phyloP scores from a whole-genome alignment of 2,113 vertebrate species.

The Vimba vimba region DNA sequence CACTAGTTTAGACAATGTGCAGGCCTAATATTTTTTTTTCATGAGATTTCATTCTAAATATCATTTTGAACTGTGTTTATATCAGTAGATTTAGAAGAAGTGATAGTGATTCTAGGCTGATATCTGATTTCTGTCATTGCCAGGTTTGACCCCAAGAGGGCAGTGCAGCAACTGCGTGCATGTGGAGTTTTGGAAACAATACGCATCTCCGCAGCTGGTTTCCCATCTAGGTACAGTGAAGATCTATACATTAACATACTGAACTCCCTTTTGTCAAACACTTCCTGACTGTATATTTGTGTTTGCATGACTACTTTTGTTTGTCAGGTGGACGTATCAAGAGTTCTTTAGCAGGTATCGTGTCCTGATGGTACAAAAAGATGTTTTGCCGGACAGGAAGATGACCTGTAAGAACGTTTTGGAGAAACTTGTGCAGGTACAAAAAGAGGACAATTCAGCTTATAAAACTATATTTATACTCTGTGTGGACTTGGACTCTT shows the following conservation, averaged over 20 bases:
- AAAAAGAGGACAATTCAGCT: not conserved
- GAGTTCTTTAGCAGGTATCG: conserved; percentile 98
- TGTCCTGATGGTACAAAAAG: conserved; percentile 97
- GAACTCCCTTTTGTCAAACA: not conserved
- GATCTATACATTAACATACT: not conserved
- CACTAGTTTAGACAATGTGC: too few relatives aligned
- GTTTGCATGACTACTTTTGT: conserved; percentile 16
- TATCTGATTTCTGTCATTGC: not conserved
- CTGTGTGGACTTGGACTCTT: not conserved
- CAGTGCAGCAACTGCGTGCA: conserved; percentile 96
- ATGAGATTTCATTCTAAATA: too few relatives aligned
- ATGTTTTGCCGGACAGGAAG: conserved; percentile 90
- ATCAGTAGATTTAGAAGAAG: not conserved
- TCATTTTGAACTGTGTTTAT: not conserved
- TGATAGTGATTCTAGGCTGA: not conserved
- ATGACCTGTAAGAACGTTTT: conserved; percentile 94
- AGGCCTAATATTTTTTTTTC: too few relatives aligned
- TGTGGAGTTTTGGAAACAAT: conserved; percentile 98
- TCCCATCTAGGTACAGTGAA: conserved; percentile 88
- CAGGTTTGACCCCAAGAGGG: conserved; percentile 96
- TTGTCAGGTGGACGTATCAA: conserved; percentile 94
- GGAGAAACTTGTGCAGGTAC: conserved; percentile 93
- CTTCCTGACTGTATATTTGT: not conserved
- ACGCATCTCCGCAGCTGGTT: conserved; percentile 95
- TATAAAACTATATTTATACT: not conserved